phyloP scores from a whole-genome alignment of 2,797 vertebrate species.

The Poeciliopsis presidionis region DNA sequence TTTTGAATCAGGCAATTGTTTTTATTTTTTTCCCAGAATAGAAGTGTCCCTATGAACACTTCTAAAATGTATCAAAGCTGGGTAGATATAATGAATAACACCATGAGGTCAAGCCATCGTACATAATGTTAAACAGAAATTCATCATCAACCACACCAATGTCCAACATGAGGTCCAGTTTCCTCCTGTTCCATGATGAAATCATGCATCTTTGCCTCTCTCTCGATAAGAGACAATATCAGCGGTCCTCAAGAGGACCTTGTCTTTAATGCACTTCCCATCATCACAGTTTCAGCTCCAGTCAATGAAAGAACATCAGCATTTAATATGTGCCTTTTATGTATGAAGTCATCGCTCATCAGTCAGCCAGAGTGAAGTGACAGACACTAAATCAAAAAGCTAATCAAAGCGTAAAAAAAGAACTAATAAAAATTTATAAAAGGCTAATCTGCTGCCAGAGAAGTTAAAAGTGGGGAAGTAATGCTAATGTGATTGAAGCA shows the following conservation, averaged over 20 bases:
- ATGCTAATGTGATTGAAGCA: slow-evolving; percentile 24
- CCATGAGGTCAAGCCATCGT: slow-evolving; percentile 12
- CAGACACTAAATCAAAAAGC: slow-evolving; percentile 45
- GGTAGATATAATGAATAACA: neutral
- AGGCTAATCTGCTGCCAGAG: slow-evolving; percentile 5
- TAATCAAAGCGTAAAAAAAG: slow-evolving; percentile 40
- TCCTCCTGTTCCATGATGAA: slow-evolving; percentile 48
- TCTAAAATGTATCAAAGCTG: neutral
- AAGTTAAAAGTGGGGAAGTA: slow-evolving; percentile 11
- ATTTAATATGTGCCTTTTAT: slow-evolving; percentile 37
- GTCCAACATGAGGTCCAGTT: slow-evolving; percentile 57
- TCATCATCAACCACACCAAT: slow-evolving; percentile 47
- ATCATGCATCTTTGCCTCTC: slow-evolving; percentile 58
- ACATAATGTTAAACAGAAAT: slow-evolving; percentile 22
- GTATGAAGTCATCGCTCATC: slow-evolving; percentile 49
- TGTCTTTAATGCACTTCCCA: slow-evolving; percentile 62
- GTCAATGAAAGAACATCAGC: slow-evolving; percentile 18
- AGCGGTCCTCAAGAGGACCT: slow-evolving; percentile 35
- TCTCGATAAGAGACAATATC: slow-evolving; percentile 52
- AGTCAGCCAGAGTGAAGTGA: slow-evolving; percentile 29
- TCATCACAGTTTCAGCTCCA: slow-evolving; percentile 46
- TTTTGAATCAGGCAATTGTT: neutral
- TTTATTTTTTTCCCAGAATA: neutral
- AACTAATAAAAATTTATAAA: slow-evolving; percentile 34
- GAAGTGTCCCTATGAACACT: neutral